phyloP scores from a whole-genome alignment of 2,113 vertebrate species.

The Capreolus pygargus region DNA sequence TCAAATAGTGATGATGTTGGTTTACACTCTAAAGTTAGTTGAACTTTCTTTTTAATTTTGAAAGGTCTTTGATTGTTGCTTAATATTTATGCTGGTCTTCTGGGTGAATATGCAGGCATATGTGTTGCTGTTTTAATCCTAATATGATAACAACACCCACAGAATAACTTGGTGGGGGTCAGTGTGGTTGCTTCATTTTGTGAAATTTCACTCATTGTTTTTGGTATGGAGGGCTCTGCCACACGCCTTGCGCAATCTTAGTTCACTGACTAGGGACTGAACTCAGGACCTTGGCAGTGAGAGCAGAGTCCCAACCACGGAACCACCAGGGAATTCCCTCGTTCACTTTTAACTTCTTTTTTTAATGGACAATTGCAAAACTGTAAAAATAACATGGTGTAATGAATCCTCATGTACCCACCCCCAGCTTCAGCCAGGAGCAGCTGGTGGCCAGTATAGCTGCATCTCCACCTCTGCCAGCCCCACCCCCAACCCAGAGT shows the following conservation, averaged over 20 bases:
- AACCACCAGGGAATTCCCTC: neutral
- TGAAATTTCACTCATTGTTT: neutral
- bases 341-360: neutral
- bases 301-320: neutral
- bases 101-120: neutral
- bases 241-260: neutral
- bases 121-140: neutral
- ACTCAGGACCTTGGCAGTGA: neutral
- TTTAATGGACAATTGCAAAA: neutral
- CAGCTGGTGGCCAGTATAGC: accelerated
- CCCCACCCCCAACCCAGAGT: neutral
- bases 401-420: accelerated
- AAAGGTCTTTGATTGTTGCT: neutral
- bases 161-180: neutral
- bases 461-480: accelerated
- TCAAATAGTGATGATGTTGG: neutral
- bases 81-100: neutral
- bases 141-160: neutral
- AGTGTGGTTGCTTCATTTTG: neutral
- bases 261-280: neutral
- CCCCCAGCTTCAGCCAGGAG: neutral
- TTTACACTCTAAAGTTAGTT: neutral
- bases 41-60: neutral
- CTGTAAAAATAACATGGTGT: neutral
- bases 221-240: neutral